These are phyloP conservation scores for Caprella mutica DNA, from an alignment of 2,888 invertebrate species.

Conservation along the genomic window DNA sequence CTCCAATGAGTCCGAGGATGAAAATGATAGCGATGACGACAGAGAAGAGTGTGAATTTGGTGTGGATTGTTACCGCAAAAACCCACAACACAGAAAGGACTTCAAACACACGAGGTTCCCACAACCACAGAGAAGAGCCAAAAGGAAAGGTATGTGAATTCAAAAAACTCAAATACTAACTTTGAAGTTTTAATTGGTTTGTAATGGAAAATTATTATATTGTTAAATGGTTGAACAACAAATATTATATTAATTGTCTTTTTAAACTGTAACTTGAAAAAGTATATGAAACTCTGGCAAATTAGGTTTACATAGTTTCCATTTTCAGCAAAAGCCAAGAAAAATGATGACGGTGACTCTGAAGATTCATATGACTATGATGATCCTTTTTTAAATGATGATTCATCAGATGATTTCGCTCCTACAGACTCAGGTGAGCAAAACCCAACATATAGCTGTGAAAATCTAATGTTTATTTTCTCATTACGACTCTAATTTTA, in stretches of 20 bases:
- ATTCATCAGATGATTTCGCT: conserved; percentile 45
- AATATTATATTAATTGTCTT: too few species aligned
- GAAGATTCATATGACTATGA: conserved; percentile 38
- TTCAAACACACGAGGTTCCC: conserved; percentile 44
- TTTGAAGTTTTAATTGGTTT: not conserved
- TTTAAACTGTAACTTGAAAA: too few species aligned
- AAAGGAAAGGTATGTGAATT: conserved; percentile 31
- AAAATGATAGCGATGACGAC: conserved; percentile 36
- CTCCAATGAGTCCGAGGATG: not conserved
- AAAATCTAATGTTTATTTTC: too few species aligned
- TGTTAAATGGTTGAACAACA: too few species aligned
- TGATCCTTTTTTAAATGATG: conserved; percentile 46
- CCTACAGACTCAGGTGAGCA: conserved; percentile 39
- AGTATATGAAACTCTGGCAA: not conserved
- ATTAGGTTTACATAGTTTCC: not conserved
- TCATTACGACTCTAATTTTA: too few species aligned
- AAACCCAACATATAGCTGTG: too few species aligned
- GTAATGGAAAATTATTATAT: not conserved
- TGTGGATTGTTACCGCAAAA: conserved; percentile 47
- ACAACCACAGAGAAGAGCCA: conserved; percentile 36
- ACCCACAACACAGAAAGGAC: conserved; percentile 48
- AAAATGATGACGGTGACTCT: conserved; percentile 37
- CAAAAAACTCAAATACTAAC: too few species aligned
- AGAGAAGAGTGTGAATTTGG: conserved; percentile 52
- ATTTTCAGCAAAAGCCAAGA: not conserved